phyloP scores from a whole-genome alignment of 1,140 invertebrate genomes.

The Drosophila nannoptera region DNA sequence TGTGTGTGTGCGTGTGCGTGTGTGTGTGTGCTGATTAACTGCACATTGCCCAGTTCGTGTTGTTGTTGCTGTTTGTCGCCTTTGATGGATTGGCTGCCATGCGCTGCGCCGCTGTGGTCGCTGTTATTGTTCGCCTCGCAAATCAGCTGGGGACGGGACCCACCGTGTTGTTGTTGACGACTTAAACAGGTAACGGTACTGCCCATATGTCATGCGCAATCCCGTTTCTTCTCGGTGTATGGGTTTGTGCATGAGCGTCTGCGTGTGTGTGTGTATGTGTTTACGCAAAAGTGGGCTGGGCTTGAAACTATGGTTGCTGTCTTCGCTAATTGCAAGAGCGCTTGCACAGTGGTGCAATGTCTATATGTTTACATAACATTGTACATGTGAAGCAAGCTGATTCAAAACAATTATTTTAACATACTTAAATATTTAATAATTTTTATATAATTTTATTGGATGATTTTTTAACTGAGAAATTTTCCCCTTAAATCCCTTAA shows the following conservation, averaged over 20 bases:
- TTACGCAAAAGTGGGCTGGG: constrained; percentile 61
- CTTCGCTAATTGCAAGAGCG: constrained; percentile 49
- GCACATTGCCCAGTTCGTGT: constrained; percentile 38
- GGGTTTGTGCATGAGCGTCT: constrained; percentile 16
- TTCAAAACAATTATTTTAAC: no score
- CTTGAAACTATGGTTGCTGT: constrained; percentile 66
- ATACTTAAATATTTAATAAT: neutral
- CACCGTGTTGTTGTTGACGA: constrained; percentile 53
- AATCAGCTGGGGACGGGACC: constrained; percentile 25
- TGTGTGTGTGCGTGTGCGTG: constrained; percentile 18
- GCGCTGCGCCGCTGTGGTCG: constrained; percentile 6
- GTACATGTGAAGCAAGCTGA: no score
- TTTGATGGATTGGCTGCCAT: constrained; percentile 51
- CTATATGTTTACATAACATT: no score
- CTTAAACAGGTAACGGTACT: constrained; percentile 71
- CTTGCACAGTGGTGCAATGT: constrained; percentile 41
- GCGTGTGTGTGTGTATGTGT: constrained; percentile 30
- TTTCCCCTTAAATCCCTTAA: neutral
- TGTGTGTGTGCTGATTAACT: constrained; percentile 48
- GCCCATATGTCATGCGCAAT: constrained; percentile 63
- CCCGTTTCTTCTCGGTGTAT: constrained; percentile 5
- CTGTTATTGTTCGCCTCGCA: constrained; percentile 16
- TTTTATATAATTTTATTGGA: neutral
- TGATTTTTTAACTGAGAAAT: neutral
- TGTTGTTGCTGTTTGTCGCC: constrained; percentile 32